Conservation (phyloP, 2,797 vertebrate species). For the Acrossocheilus fasciatus region DNA sequence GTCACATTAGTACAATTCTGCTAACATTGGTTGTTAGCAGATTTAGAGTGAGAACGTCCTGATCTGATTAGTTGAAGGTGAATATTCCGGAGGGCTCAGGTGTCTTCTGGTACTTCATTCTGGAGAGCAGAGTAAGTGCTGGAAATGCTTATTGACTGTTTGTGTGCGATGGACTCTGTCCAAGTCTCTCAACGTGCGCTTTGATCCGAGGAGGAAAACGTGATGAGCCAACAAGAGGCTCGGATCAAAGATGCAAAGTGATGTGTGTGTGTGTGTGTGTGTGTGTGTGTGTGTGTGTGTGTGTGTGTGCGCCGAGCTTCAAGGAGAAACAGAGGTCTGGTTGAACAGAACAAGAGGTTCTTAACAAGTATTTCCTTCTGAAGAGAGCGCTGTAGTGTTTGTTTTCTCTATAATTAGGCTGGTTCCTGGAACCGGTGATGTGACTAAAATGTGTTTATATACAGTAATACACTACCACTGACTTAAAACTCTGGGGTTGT, state of each 20-base stretch:
- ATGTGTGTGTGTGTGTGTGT: constrained; percentile 4
- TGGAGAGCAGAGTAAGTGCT: constrained; percentile 11
- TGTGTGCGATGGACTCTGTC: constrained; percentile 8
- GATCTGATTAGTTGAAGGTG: not conserved
- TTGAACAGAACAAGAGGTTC: not conserved
- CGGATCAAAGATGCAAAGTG: constrained; percentile 40
- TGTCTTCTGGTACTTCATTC: constrained; percentile 12
- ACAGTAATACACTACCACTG: not conserved
- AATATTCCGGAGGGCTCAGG: not conserved
- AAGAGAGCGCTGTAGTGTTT: not conserved
- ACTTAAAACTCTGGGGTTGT: not conserved
- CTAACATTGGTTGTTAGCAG: not conserved
- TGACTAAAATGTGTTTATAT: not conserved
- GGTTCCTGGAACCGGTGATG: not conserved
- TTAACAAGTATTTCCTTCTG: not conserved
- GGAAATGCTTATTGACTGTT: constrained; percentile 7
- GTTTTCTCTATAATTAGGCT: not conserved
- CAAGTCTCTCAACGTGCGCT: constrained; percentile 10
- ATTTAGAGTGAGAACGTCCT: not conserved
- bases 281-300: constrained; percentile 8
- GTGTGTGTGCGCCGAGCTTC: not conserved
- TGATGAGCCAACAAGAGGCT: constrained; percentile 44
- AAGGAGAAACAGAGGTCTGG: not conserved
- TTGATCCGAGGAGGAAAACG: constrained; percentile 48
- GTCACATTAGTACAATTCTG: not conserved